Evolutionary conservation across 2,888 invertebrate species (phyloP), one percentile per base, ranked within the genome.

Genomic region (Melanotus villosus): DNA sequence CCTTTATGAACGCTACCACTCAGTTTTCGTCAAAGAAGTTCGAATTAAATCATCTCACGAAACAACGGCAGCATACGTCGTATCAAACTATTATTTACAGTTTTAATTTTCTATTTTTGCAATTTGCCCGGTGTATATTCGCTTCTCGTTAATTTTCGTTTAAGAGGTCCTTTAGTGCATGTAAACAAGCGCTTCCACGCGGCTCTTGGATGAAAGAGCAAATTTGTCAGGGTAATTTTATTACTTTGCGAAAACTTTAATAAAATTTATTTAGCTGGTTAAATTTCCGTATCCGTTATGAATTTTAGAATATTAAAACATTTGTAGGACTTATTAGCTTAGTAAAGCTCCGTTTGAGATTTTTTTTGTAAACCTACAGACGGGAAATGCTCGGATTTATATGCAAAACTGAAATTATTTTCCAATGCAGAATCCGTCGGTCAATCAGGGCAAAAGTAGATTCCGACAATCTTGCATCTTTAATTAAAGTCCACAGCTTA

Each of bases 11-110:
- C 21, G 14, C 21, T 38, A 52, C 12, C n/a, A 21, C 38, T 38
- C 23, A 19, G 23, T n/a, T 9, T 52, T 30, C 56, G 36, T 56
- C 56, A 56, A 56, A 56, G 56, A 23, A 34, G 38, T 21, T 36
- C 34, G 38, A 56, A 56, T 56, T 56, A 56, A 56, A 38, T 56
- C 34, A 56, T 56, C 21, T 56, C 36, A 36, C 1, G 21, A 36
- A 38, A 23, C 36, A 56, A n/a, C n/a, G n/a, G 19, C 5, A 19
- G 56, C 56, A 56, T 21, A 36, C 56, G 9, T 21, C 38, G 36
- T 9, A 18, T 18, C n/a, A 18, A 56, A 18, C 23, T 38, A 38
- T 7, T 56, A n/a, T 6, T 4, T 2, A n/a, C n/a, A 9, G 50
- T 56, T 12, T 5, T 12, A 6, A 16, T 18, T 38, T 56, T 36